These are phyloP conservation scores for Euura lappo DNA, from an alignment of 1,140 invertebrate species.

Conservation along the genomic window DNA sequence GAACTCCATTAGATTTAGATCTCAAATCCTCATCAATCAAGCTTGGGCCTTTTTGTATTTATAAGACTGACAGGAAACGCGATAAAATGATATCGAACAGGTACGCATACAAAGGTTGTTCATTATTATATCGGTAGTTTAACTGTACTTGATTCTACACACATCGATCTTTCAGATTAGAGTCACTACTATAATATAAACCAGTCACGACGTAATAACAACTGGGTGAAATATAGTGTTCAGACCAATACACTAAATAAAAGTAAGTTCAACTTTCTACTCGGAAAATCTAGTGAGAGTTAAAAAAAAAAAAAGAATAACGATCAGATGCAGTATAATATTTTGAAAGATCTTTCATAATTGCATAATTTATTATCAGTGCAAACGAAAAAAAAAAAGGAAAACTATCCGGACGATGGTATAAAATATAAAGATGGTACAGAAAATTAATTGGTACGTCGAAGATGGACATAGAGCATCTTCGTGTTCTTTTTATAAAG, in stretches of 20 bases:
- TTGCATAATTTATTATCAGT: background rate
- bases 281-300: background rate
- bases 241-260: background rate
- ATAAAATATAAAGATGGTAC: too few relatives aligned
- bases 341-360: background rate
- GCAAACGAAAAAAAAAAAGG: background rate
- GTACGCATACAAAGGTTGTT: background rate
- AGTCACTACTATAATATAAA: background rate
- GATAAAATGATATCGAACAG: too few relatives aligned
- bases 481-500: too few relatives aligned
- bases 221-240: background rate
- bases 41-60: too few relatives aligned
- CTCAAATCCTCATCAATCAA: too few relatives aligned
- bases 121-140: background rate
- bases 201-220: background rate
- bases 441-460: too few relatives aligned
- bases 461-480: too few relatives aligned
- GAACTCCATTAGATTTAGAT: too few relatives aligned
- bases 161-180: background rate
- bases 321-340: background rate
- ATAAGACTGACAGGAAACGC: too few relatives aligned
- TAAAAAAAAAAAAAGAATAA: background rate
- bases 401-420: background rate
- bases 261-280: background rate
- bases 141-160: background rate